A percentile compares a stretch with the other conserved stretches of the same genome.
Conservation (phyloP, 2,888 invertebrate genomes). For the Myathropa florea region DNA sequence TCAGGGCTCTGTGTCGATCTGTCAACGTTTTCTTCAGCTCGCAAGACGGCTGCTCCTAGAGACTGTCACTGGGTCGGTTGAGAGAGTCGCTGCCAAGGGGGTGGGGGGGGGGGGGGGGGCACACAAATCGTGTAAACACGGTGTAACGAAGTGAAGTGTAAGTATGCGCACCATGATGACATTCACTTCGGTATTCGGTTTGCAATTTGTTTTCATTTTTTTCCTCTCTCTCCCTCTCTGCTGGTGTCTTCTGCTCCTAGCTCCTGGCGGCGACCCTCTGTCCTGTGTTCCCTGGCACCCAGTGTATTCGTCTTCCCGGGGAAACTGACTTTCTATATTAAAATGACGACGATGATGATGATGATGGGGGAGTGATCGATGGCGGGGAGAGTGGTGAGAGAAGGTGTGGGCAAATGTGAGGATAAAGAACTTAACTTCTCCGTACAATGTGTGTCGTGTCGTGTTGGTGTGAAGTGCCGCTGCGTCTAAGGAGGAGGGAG, state of each 20-base stretch:
- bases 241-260: background rate
- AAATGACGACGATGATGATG: constrained; percentile 59
- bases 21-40: constrained; percentile 39
- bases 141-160: constrained; percentile 71
- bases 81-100: background rate
- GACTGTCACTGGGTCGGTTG: background rate
- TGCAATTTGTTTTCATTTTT: constrained; percentile 64
- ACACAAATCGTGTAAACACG: constrained; percentile 70
- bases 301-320: constrained; percentile 1
- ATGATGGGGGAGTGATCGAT: constrained; percentile 70
- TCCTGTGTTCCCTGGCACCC: constrained; percentile 2
- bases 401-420: constrained; percentile 16
- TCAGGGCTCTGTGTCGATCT: constrained; percentile 45
- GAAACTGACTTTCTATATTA: constrained; percentile 54
- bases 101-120: constrained; percentile 15
- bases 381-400: constrained; percentile 25
- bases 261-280: no score
- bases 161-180: constrained; percentile 71
- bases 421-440: constrained; percentile 61
- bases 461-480: constrained; percentile 21
- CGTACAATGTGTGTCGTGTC: constrained; percentile 16
- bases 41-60: background rate
- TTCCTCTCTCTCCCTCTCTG: background rate
- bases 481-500: background rate
- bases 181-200: constrained; percentile 71